A percentile compares a stretch with the other conserved stretches of the same genome.
phyloP scores from a whole-genome alignment of 2,113 vertebrate species.

The Pagrus major region DNA sequence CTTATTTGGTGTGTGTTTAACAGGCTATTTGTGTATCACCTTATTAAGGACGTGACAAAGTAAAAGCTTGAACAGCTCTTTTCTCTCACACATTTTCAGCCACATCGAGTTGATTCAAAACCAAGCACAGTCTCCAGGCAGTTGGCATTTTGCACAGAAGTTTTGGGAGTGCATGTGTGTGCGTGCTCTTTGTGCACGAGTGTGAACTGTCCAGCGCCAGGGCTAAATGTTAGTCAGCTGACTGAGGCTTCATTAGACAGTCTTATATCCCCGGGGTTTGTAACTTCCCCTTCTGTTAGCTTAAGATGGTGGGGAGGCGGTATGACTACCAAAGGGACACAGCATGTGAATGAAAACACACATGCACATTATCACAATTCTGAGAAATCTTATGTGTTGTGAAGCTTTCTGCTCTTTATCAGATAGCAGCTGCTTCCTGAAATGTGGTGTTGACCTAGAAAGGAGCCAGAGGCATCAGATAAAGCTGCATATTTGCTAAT shows the following conservation, averaged over 20 bases:
- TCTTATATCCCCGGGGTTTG: constrained; percentile 17
- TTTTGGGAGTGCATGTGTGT: constrained; percentile 3
- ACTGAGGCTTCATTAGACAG: constrained; percentile 44
- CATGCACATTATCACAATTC: constrained; percentile 13
- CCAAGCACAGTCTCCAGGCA: background rate
- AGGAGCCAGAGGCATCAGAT: background rate
- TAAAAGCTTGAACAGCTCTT: background rate
- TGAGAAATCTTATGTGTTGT: constrained; percentile 13
- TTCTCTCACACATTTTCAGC: constrained; percentile 12
- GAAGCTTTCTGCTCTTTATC: constrained; percentile 20
- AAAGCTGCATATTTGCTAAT: constrained; percentile 18
- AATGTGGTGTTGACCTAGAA: constrained; percentile 4
- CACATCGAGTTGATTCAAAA: constrained; percentile 7
- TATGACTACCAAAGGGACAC: constrained; percentile 20
- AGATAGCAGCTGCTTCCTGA: constrained; percentile 23
- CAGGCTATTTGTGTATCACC: constrained; percentile 10
- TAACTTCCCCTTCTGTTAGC: constrained; percentile 56
- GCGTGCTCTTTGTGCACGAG: constrained; percentile 14
- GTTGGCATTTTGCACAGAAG: constrained; percentile 29
- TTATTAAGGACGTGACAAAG: background rate
- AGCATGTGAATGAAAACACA: constrained; percentile 32
- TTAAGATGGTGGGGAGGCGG: constrained; percentile 28
- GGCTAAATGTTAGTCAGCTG: constrained; percentile 50
- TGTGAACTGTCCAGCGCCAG: constrained; percentile 21
- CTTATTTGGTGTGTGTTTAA: background rate